Evolutionary conservation across 1,140 invertebrate species (phyloP).

Genomic region (Mamestra configurata): DNA sequence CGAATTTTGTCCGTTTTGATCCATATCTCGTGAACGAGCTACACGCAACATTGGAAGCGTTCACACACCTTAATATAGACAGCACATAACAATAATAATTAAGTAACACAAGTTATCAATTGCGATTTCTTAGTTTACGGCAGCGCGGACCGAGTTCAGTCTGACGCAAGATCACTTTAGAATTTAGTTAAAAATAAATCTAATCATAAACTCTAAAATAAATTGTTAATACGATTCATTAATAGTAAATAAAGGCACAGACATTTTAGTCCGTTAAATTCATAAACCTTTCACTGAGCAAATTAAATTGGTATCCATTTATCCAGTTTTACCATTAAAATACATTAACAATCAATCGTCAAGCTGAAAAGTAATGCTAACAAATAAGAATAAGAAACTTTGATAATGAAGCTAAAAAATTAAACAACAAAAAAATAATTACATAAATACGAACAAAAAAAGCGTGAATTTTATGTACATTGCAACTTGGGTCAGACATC

Average conservation of each 20-base stretch:
- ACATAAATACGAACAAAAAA: constrained; percentile 31
- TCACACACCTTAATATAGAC: constrained; percentile 10
- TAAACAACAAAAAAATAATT: constrained; percentile 42
- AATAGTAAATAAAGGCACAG: constrained; percentile 21
- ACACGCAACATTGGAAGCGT: neutral
- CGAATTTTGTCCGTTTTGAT: constrained; percentile 10
- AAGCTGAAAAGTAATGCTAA: constrained; percentile 9
- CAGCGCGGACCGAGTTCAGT: constrained; percentile 30
- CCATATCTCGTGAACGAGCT: constrained; percentile 24
- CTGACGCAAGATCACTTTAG: constrained; percentile 20
- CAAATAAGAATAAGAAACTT: constrained; percentile 13
- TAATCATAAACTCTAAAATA: constrained; percentile 27
- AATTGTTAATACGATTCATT: constrained; percentile 16
- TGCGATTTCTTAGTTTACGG: constrained; percentile 44
- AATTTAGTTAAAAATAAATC: constrained; percentile 17
- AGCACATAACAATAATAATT: constrained; percentile 42
- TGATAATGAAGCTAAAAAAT: constrained; percentile 20
- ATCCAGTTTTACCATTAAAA: neutral
- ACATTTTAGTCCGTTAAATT: constrained; percentile 3
- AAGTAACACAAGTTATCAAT: constrained; percentile 50
- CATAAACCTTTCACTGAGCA: constrained; percentile 21
- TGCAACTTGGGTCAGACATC: constrained; percentile 41
- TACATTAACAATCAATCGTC: constrained; percentile 22
- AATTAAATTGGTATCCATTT: constrained; percentile 1
- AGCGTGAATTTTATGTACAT: constrained; percentile 38